Evolutionary conservation across 2,113 vertebrate genomes (phyloP), one percentile per base, ranked within the genome.

Genomic region (Scopus umbretta): DNA sequence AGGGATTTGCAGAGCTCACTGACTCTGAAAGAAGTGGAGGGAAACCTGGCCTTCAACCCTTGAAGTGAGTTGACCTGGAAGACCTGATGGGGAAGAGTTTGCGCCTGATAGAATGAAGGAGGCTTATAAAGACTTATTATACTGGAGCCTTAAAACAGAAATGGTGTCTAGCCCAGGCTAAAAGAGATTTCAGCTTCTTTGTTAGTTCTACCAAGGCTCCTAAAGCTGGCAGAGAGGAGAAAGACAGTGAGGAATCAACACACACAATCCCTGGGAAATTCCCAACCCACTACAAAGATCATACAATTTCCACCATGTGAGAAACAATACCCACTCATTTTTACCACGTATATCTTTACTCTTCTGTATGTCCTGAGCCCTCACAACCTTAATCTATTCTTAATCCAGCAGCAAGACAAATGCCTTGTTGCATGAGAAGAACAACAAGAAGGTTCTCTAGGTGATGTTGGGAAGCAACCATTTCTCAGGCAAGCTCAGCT

Each of bases 111-210:
- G 17, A n/a, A 45, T 8, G n/a, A 61, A 79, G 18, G 8, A 53
- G 0, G 5, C 4, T 36, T 8, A 16, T 16, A 26, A 88, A 79
- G 30, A 47, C 1, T 20, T 1, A 1, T 6, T 52, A 21, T 27
- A 12, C 4, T 19, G 22, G 43, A 50, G 5, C 12, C 12, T 71
- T 32, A 29, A 66, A 45, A 21, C 19, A 53, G 20, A 45, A 91
- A 62, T 10, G 6, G 10, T 8, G 18, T 47, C 49, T 7, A 59
- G 14, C 0, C 16, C 16, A 6, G 71, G 16, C 6, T 10, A 10
- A 65, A 23, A 40, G 17, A 43, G 9, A 21, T 87, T 65, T 21
- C 43, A 61, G 30, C 52, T 58, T 36, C 38, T 58, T 25, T 45
- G 11, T 11, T 16, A 2, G 20, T 61, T 90, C 78, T 53, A 38